Evolutionary conservation across 2,888 invertebrate genomes (phyloP).

Genomic region (Ophioninae sp.): DNA sequence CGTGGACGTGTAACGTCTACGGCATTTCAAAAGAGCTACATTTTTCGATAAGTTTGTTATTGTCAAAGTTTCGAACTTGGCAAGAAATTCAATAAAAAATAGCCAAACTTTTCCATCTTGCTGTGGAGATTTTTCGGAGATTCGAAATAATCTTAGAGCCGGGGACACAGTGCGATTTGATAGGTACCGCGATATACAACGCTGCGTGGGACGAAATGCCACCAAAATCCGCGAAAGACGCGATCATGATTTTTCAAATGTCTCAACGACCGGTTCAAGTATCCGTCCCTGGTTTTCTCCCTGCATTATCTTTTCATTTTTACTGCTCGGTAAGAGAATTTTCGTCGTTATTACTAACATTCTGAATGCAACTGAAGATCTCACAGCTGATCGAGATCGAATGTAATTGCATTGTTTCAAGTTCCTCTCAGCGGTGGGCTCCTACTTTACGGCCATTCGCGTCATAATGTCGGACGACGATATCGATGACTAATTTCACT

Average conservation of each 20-base stretch:
- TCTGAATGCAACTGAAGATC: not conserved
- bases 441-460: slow-evolving; percentile 45
- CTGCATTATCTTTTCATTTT: slow-evolving; percentile 61
- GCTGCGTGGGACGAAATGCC: slow-evolving; percentile 12
- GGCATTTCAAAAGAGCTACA: not conserved
- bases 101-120: not conserved
- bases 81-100: slow-evolving; percentile 23
- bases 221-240: not conserved
- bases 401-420: slow-evolving; percentile 7
- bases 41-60: not conserved
- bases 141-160: not conserved
- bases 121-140: not conserved
- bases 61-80: no score
- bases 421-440: slow-evolving; percentile 40
- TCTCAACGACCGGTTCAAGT: slow-evolving; percentile 56
- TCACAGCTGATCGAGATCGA: not conserved
- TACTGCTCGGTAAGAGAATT: slow-evolving; percentile 55
- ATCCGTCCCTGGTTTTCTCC: slow-evolving; percentile 41
- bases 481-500: no score
- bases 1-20: not conserved
- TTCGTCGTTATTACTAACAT: not conserved
- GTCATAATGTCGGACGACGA: slow-evolving; percentile 1
- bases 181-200: slow-evolving; percentile 10
- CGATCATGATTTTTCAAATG: slow-evolving; percentile 17
- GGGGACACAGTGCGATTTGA: slow-evolving; percentile 2